Evolutionary conservation across 2,888 invertebrate genomes (phyloP), one percentile per base, ranked within the genome.

Genomic region (Rhamnusium bicolor): DNA sequence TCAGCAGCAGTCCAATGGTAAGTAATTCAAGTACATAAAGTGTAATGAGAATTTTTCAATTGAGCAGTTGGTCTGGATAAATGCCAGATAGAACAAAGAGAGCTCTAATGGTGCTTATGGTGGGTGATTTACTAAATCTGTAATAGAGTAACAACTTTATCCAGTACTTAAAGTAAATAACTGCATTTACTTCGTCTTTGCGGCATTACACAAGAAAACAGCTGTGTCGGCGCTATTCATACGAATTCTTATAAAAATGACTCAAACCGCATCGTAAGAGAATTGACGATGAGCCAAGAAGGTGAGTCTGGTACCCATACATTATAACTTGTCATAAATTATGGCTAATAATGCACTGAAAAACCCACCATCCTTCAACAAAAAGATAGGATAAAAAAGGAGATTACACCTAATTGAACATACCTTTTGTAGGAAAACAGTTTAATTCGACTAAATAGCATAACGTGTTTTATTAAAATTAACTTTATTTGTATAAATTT

Each of bases 161-260:
- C 77, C 72, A 80, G 78, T 81, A 80, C 79, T 81, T 81, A 78
- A 79, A 76, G 78, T 79, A 81, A 82, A 82, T 82, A 82, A 81
- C 80, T 72, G 78, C 78, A 80, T 81, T 81, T 80, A 80, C 72
- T 76, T 63, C 75, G 69, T 70, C 75, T 75, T 72, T 69, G 71
- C 76, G 56, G 71, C 66, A 51, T 62, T 63, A 47, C 70, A 65
- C 60, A 68, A 65, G 80, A 79, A 81, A 81, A 78, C 82, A 81
- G 81, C 82, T 82, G 80, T 74, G 80, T 81, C 74, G 71, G 75
- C 79, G 71, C 71, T 75, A 74, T 79, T 74, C 79, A 71, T 72
- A 54, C 68, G 69, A 71, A 72, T 72, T 76, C 75, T 65, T 75
- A 67, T 69, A 54, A 66, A 69, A 58, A 67, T 67, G 54, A 19